Evolutionary conservation across 2,797 vertebrate genomes (phyloP).

Genomic region (Anolis apletophallus): DNA sequence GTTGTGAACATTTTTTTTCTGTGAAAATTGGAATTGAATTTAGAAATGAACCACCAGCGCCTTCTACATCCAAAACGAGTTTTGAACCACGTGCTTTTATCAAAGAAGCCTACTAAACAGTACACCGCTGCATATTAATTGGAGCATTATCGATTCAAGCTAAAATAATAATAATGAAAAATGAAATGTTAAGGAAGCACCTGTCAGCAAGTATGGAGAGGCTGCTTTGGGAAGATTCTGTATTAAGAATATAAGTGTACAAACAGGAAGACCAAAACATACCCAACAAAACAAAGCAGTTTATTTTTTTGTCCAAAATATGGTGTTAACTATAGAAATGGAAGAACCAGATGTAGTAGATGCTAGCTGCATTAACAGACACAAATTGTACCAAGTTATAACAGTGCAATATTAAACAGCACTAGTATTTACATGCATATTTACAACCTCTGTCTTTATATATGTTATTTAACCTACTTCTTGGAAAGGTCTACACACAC

Average conservation of each 20-base stretch:
- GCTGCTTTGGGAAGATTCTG: neutral
- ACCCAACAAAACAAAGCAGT: constrained; percentile 73
- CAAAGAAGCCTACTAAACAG: too few relatives aligned
- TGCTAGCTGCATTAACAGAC: constrained; percentile 74
- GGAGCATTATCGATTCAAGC: neutral
- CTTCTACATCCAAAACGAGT: too few relatives aligned
- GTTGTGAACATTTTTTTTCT: too few relatives aligned
- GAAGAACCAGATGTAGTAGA: constrained; percentile 73
- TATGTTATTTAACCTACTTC: constrained; percentile 56
- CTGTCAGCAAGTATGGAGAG: neutral
- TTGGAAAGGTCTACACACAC: constrained; percentile 64
- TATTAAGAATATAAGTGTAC: constrained; percentile 30
- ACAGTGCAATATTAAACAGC: constrained; percentile 77
- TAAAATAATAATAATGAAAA: neutral
- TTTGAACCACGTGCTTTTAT: too few relatives aligned
- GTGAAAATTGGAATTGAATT: too few relatives aligned
- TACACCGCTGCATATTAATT: neutral
- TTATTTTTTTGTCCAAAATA: constrained; percentile 79
- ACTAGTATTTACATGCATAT: constrained; percentile 84
- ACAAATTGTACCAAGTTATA: constrained; percentile 73
- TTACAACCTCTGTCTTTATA: constrained; percentile 72
- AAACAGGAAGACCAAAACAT: constrained; percentile 44
- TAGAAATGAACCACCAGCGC: too few relatives aligned
- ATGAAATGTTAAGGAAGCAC: neutral
- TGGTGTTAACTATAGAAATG: constrained; percentile 73